Conservation (phyloP, 2,888 invertebrate genomes). For the Nomada flava region DNA sequence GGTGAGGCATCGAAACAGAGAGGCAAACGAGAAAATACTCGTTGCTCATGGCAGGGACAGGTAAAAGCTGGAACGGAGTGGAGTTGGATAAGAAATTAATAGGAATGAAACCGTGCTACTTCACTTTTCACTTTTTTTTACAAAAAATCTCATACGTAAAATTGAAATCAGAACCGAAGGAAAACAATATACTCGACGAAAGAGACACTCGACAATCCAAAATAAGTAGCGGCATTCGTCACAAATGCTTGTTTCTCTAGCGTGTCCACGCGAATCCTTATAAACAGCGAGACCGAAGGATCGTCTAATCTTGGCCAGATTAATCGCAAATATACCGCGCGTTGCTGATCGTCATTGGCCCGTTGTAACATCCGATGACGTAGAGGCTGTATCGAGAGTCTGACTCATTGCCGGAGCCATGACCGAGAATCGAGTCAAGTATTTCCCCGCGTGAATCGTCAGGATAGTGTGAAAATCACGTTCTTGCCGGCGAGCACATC, state of each 20-base stretch:
- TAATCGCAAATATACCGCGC: slow-evolving; percentile 21
- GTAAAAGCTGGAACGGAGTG: not conserved
- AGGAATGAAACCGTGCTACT: no score
- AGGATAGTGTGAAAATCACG: slow-evolving; percentile 41
- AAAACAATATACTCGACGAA: no score
- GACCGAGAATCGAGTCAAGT: slow-evolving; percentile 68
- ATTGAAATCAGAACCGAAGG: no score
- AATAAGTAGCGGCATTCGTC: not conserved
- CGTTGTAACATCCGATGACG: slow-evolving; percentile 50
- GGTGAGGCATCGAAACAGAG: slow-evolving; percentile 24
- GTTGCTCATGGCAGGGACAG: not conserved
- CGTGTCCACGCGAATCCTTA: not conserved
- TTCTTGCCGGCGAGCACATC: slow-evolving; percentile 33
- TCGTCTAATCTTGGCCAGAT: slow-evolving; percentile 24
- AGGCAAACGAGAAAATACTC: not conserved
- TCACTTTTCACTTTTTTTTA: no score
- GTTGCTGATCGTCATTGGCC: slow-evolving; percentile 34
- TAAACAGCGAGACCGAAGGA: not conserved
- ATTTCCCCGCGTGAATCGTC: slow-evolving; percentile 66
- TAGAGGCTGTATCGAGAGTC: slow-evolving; percentile 43
- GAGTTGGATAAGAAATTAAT: not conserved
- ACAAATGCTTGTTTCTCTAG: slow-evolving; percentile 7
- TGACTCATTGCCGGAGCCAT: slow-evolving; percentile 69
- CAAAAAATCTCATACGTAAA: no score
- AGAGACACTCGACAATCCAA: not conserved